These are phyloP conservation scores for Gavia stellata DNA, from an alignment of 2,113 vertebrate genomes.

Conservation along the genomic window DNA sequence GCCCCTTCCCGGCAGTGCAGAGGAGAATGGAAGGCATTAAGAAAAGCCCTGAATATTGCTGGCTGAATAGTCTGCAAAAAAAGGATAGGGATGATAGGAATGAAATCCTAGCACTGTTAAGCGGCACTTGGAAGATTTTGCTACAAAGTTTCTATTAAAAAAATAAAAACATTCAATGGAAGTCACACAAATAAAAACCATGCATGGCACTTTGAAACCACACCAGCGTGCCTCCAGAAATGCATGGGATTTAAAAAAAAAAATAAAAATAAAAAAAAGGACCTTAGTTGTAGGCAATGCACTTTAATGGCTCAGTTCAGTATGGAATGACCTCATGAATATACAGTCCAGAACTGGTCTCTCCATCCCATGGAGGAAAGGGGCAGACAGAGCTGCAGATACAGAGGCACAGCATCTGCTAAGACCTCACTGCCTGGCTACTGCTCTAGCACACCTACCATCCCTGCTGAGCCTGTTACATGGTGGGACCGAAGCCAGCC, in stretches of 20 bases:
- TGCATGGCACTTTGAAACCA: neutral
- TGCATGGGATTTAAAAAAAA: neutral
- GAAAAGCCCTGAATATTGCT: conserved; percentile 28
- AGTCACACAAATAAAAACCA: neutral
- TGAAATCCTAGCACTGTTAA: neutral
- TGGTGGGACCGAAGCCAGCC: too few species aligned
- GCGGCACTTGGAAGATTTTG: neutral
- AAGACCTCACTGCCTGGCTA: neutral
- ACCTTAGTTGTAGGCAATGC: neutral
- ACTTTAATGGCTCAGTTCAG: neutral
- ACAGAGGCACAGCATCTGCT: neutral
- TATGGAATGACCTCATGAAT: neutral
- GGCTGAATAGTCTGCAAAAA: neutral
- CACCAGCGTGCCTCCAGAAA: neutral
- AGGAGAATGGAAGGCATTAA: conserved; percentile 54
- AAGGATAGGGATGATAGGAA: neutral
- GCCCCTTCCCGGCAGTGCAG: conserved; percentile 4
- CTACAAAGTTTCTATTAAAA: neutral
- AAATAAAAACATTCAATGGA: neutral
- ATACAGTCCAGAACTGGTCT: neutral
- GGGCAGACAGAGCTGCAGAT: neutral
- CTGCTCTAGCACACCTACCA: neutral
- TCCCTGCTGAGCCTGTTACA: neutral
- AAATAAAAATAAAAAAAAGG: neutral
- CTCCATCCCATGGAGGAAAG: neutral